Conservation (phyloP, 2,113 vertebrate genomes). For the Dicaeum eximium region DNA sequence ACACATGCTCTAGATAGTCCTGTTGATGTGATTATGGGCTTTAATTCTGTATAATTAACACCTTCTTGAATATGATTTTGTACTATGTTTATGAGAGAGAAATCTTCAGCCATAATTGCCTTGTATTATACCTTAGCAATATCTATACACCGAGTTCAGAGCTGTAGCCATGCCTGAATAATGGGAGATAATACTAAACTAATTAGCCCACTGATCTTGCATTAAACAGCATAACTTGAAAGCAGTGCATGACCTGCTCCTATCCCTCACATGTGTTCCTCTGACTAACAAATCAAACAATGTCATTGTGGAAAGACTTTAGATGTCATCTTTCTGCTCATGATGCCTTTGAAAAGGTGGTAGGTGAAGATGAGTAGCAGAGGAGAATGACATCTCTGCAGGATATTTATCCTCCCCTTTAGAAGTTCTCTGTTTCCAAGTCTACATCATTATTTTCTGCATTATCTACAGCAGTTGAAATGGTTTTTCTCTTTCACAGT, state of each 20-base stretch:
- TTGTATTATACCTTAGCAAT: neutral
- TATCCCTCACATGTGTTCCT: neutral
- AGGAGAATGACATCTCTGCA: neutral
- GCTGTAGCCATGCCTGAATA: neutral
- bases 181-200: conserved; percentile 38
- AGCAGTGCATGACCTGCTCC: neutral
- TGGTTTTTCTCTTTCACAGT: neutral
- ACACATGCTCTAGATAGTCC: neutral
- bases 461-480: neutral
- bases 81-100: neutral
- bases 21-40: neutral
- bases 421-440: neutral
- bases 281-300: neutral
- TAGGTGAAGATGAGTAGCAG: neutral
- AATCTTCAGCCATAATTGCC: neutral
- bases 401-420: neutral
- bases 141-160: neutral
- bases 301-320: neutral
- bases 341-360: neutral
- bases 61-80: neutral
- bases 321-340: neutral
- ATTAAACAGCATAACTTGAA: conserved; percentile 27
- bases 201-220: conserved; percentile 35
- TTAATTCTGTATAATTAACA: conserved; percentile 23
- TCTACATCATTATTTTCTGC: neutral